Evolutionary conservation across 2,888 invertebrate species (phyloP), one percentile per base, ranked within the genome.

Genomic region (Cetonia aurata): DNA sequence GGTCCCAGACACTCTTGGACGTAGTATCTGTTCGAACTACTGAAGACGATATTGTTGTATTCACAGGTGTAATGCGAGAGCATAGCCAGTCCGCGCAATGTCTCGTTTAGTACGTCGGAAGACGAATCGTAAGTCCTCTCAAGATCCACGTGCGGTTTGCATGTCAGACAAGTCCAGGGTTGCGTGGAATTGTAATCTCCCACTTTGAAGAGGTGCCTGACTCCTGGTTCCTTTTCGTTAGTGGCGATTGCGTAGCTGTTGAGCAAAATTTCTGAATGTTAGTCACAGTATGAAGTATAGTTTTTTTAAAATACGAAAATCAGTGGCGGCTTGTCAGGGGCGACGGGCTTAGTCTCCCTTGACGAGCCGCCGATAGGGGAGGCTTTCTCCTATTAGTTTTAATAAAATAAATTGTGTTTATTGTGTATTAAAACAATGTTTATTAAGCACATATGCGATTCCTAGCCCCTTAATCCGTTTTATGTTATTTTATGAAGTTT

Each of bases 1-100:
- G 93, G 93, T 15, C 93, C 96, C 75, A 94, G 86, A 83, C 97
- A 97, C 80, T 94, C 93, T 85, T 93, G 87, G 33, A 90, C 85
- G 80, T 88, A 91, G 80, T 86, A 89, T 71, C 86, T 83, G 75
- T 78, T 81, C 55, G 77, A 79, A 76, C 80, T 81, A 83, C 91
- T 92, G 79, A 92, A 92, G 75, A 88, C 86, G 70, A 92, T 87
- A 73, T 89, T 87, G 81, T 92, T 92, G 84, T 88, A 92, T 41
- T 84, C 83, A 75, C 84, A 85, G 65, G 75, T 79, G 75, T 84
- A 84, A 70, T 82, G 80, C 41, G 80, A 75, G 75, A 84, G 79
- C 74, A 84, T 79, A 62, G 80, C 80, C 72, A 80, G 86, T 80
- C 81, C 84, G 82, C 12, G 84, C 78, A 82, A 84, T 79, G 82